Evolutionary conservation across 2,888 invertebrate genomes (phyloP).

Genomic region (Geophilus truncorum): DNA sequence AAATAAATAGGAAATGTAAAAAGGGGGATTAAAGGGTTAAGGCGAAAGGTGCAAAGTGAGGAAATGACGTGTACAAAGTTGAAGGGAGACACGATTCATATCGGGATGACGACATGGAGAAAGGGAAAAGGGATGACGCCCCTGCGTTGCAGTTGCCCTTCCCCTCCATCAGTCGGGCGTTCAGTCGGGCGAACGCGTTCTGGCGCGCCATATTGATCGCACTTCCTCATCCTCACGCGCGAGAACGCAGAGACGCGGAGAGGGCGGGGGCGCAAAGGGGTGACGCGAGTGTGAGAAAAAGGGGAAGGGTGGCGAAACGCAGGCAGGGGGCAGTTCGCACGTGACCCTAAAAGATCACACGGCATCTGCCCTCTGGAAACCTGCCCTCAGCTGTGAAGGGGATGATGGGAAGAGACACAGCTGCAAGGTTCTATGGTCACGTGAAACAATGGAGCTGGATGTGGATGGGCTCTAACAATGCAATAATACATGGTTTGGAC

Average conservation of each 20-base stretch:
- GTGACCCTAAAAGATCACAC: background rate
- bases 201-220: constrained; percentile 14
- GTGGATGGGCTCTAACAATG: background rate
- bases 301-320: too few species aligned
- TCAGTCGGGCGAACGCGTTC: constrained; percentile 8
- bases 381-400: background rate
- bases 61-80: background rate
- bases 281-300: background rate
- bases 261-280: background rate
- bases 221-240: constrained; percentile 9
- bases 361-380: constrained; percentile 3
- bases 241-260: background rate
- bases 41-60: background rate
- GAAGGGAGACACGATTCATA: background rate
- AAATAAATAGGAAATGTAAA: background rate
- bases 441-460: background rate
- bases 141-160: constrained; percentile 10
- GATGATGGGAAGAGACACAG: constrained; percentile 2
- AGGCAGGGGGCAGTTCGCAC: constrained; percentile 7
- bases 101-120: background rate
- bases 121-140: constrained; percentile 4
- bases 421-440: background rate
- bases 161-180: constrained; percentile 4
- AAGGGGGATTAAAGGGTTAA: background rate
- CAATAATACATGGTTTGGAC: background rate